phyloP scores from a whole-genome alignment of 2,113 vertebrate genomes.

The Chunga burmeisteri region DNA sequence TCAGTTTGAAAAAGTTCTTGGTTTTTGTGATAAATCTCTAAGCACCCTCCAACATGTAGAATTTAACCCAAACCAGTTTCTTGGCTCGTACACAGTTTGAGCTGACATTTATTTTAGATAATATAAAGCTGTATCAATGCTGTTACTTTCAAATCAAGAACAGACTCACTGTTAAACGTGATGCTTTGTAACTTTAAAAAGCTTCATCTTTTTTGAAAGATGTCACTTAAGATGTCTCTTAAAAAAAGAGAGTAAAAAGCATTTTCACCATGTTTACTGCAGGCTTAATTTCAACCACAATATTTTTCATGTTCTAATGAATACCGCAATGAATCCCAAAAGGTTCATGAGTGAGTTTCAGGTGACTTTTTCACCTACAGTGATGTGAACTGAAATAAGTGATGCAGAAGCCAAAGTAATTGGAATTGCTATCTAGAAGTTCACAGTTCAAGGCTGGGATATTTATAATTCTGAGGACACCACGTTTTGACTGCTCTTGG shows the following conservation, averaged over 20 bases:
- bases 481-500: not conserved
- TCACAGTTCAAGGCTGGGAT: not conserved
- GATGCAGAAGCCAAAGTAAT: not conserved
- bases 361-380: not conserved
- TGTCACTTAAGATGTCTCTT: not conserved
- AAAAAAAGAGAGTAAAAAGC: not conserved
- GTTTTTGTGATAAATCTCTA: not conserved
- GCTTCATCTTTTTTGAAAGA: not conserved
- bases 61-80: not conserved
- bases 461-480: not conserved
- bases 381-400: not conserved
- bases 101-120: not conserved
- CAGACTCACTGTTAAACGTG: not conserved
- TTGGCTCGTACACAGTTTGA: not conserved
- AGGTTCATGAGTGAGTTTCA: not conserved
- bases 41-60: not conserved
- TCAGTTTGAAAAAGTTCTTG: not conserved
- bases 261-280: not conserved
- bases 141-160: not conserved
- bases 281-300: not conserved
- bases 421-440: not conserved
- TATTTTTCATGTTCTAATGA: not conserved
- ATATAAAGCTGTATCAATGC: not conserved
- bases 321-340: not conserved
- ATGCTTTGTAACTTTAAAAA: not conserved